Conservation (phyloP, 2,113 vertebrate genomes). For the Oplegnathus fasciatus region DNA sequence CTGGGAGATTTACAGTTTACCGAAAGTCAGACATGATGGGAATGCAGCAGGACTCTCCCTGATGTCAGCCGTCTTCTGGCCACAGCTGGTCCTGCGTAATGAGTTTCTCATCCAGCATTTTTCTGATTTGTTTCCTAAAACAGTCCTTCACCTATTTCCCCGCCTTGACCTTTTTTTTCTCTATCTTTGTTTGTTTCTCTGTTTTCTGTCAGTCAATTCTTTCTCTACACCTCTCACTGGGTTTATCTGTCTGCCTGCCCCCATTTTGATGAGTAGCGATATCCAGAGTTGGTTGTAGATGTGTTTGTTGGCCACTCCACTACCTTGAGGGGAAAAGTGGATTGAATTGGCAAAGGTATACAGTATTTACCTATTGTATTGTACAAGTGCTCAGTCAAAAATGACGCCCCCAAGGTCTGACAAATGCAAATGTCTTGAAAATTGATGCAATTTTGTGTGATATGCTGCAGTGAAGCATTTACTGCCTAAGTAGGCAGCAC, state of each 20-base stretch:
- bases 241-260: no score
- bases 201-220: neutral
- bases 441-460: neutral
- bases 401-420: neutral
- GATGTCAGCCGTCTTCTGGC: neutral
- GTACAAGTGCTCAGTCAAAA: conserved; percentile 8
- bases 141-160: neutral
- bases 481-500: neutral
- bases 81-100: conserved; percentile 36
- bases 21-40: neutral
- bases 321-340: neutral
- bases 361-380: neutral
- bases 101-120: neutral
- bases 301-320: neutral
- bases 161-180: neutral
- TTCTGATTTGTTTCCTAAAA: conserved; percentile 2
- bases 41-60: conserved; percentile 1
- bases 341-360: neutral
- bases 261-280: neutral
- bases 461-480: neutral
- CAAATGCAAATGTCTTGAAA: neutral
- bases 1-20: neutral
- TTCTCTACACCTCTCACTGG: neutral
- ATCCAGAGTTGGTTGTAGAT: neutral
- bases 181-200: no score